These are phyloP conservation scores for Xiphorhynchus erythropygius DNA, from an alignment of 2,797 vertebrate species.

Conservation along the genomic window DNA sequence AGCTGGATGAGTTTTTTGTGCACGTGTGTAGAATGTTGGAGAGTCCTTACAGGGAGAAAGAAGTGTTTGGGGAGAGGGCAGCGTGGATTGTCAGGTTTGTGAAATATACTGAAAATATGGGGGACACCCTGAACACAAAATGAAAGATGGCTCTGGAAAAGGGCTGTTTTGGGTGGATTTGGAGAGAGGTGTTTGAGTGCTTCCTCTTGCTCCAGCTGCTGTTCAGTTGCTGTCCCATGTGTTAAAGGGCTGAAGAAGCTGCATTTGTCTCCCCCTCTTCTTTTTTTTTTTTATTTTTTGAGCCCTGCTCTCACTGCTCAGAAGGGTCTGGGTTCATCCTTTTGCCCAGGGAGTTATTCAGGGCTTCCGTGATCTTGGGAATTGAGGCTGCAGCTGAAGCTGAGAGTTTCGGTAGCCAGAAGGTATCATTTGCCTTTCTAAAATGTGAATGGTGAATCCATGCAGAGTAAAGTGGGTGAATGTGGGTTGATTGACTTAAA, in stretches of 20 bases:
- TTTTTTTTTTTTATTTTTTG: neutral
- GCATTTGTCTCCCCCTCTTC: neutral
- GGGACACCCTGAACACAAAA: neutral
- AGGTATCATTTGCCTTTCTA: constrained; percentile 13
- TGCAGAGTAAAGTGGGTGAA: neutral
- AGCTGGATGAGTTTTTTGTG: neutral
- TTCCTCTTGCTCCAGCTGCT: neutral
- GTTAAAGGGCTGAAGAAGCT: neutral
- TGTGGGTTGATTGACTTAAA: constrained; percentile 18
- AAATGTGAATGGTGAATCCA: constrained; percentile 34
- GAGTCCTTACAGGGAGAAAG: neutral
- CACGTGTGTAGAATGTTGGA: fast-evolving
- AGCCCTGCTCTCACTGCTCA: neutral
- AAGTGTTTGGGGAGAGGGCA: neutral
- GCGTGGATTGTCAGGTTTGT: neutral
- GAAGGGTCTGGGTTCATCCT: neutral
- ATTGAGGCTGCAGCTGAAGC: neutral
- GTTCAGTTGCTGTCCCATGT: neutral
- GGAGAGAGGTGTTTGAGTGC: neutral
- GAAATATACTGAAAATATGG: fast-evolving
- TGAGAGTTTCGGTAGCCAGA: neutral
- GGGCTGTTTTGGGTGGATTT: neutral
- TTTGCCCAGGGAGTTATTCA: neutral
- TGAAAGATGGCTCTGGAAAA: neutral
- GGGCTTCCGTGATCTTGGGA: neutral